Conservation (phyloP, 2,888 invertebrate genomes). For the Coremacera marginata region DNA sequence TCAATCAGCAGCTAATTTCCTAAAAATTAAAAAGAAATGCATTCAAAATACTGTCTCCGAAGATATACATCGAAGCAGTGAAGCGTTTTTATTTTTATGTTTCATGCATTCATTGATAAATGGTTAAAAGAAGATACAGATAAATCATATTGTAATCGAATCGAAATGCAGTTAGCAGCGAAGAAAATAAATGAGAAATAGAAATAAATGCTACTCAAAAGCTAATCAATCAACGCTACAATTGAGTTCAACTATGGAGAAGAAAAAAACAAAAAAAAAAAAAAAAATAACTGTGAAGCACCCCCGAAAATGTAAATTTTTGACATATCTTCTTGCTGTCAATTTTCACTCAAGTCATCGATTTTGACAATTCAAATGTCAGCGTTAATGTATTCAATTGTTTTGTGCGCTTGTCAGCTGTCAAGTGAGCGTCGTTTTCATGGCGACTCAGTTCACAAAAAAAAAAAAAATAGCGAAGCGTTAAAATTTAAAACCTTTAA, state of each 20-base stretch:
- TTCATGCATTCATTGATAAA: too few species aligned
- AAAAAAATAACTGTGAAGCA: background rate
- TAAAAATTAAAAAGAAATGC: background rate
- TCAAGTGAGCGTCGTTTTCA: too few species aligned
- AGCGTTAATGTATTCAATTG: slow-evolving; percentile 7
- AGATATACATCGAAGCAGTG: background rate
- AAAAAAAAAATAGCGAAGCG: too few species aligned
- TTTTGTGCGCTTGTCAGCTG: too few species aligned
- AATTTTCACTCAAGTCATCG: background rate
- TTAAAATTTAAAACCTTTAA: too few species aligned
- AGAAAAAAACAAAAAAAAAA: background rate
- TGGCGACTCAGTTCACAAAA: too few species aligned
- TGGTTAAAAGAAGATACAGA: background rate
- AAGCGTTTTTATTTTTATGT: too few species aligned
- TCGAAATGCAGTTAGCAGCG: background rate
- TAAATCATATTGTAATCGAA: background rate
- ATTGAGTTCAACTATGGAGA: background rate
- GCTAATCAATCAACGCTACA: too few species aligned
- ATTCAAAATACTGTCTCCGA: background rate
- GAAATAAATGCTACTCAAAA: background rate
- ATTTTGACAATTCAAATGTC: slow-evolving; percentile 12
- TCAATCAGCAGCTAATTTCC: slow-evolving; percentile 23
- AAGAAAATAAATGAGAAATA: background rate
- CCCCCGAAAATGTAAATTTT: background rate
- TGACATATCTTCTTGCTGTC: background rate